phyloP scores from a whole-genome alignment of 2,113 vertebrate genomes.

The Copsychus sechellarum region DNA sequence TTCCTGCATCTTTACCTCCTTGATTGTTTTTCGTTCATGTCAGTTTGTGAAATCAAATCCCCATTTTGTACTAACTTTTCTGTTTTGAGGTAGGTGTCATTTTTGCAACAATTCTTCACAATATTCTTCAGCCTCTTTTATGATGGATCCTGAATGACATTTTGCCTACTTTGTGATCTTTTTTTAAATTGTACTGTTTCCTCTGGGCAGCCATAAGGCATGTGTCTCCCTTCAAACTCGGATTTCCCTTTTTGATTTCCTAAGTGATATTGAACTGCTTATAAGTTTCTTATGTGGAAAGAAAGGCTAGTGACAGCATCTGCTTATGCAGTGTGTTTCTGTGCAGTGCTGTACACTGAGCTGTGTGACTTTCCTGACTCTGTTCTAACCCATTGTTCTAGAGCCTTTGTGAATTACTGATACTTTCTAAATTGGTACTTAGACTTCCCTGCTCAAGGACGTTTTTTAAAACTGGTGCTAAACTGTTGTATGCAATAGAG shows the following conservation, averaged over 20 bases:
- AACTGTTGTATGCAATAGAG: background rate
- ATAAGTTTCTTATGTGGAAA: background rate
- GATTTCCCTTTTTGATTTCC: background rate
- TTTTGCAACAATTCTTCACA: background rate
- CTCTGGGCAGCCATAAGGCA: accelerated
- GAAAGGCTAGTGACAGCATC: background rate
- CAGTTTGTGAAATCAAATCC: background rate
- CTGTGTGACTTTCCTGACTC: background rate
- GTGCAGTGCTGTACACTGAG: background rate
- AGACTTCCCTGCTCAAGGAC: background rate
- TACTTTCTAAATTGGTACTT: background rate
- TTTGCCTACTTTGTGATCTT: background rate
- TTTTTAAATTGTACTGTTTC: background rate
- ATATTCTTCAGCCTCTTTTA: background rate
- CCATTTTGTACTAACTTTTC: background rate
- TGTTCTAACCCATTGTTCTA: background rate
- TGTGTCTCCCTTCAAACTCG: background rate
- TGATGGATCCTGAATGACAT: background rate
- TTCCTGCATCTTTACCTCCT: background rate
- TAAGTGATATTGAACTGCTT: background rate
- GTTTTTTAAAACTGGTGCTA: background rate
- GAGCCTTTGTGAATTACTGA: background rate
- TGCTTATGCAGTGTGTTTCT: background rate
- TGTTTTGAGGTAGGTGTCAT: background rate
- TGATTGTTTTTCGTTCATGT: background rate